Evolutionary conservation across 2,113 vertebrate genomes (phyloP), one percentile per base, ranked within the genome.

Genomic region (Macrotis lagotis): DNA sequence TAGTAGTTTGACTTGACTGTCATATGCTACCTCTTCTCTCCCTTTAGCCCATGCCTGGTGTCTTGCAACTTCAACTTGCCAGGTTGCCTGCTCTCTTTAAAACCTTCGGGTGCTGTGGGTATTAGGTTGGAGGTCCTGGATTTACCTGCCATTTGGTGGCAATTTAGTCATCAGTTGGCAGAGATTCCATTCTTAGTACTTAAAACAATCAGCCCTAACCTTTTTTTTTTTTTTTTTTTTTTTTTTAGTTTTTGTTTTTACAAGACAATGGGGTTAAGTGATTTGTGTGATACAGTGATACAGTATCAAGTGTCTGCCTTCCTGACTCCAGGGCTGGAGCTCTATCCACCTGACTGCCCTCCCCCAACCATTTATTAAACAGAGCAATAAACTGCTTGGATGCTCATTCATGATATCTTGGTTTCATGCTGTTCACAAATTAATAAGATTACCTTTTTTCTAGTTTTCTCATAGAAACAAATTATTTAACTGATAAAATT

Each of bases 401-500:
- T 83, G 37, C 22, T 22, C 19, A 44, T 83, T 83, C 66, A 83
- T 44, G 6, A 44, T 83, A 19, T 44, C 91, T 97, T 95, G 83
- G 52, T 90, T 93, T 44, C 19, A 83, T 83, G 53, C 19, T 95
- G n/a, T 94, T 97, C 96, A 88, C 88, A 92, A 94, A 91, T 91
- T 53, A 50, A 93, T 83, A 47, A 3, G 4, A n/a, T 83, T 44
- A 74, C 24, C 66, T 44, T 66, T 31, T 94, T 95, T 51, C 24
- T 92, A 3, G 44, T 50, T 91, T 53, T 95, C 90, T 91, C n/a
- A 50, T 22, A n/a, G 91, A 66, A 91, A 50, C 59, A 92, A 2
- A 6, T 7, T 94, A 96, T 97, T 94, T 96, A 91, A 92, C 94
- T 91, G 3, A 92, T 51, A 93, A 51, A 94, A 94, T 44, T 37